Conservation (phyloP, 2,797 vertebrate genomes). For the Miichthys miiuy region DNA sequence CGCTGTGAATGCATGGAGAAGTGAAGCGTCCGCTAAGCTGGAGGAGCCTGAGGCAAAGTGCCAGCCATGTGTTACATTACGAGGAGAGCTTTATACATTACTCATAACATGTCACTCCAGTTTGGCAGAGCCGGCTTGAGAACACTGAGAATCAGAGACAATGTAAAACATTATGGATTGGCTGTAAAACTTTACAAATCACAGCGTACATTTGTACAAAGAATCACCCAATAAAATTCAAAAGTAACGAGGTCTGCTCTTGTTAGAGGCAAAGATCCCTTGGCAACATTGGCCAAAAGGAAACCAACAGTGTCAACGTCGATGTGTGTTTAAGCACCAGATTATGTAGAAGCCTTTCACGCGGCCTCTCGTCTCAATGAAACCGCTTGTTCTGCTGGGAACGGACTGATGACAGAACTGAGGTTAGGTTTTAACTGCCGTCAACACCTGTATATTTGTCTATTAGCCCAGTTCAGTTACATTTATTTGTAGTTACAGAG, state of each 20-base stretch:
- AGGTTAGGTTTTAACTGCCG: constrained; percentile 16
- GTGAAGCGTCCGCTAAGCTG: constrained; percentile 9
- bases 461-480: neutral
- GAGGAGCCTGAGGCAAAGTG: constrained; percentile 37
- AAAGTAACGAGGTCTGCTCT: constrained; percentile 40
- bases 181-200: constrained; percentile 34
- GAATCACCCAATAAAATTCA: constrained; percentile 39
- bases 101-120: constrained; percentile 27
- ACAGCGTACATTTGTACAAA: constrained; percentile 39
- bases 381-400: neutral
- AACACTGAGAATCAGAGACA: constrained; percentile 14
- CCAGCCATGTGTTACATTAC: constrained; percentile 45
- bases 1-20: neutral
- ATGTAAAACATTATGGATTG: constrained; percentile 24
- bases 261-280: constrained; percentile 29
- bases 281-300: neutral
- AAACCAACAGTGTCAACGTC: neutral
- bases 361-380: constrained; percentile 21
- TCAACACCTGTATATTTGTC: neutral
- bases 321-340: constrained; percentile 23
- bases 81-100: constrained; percentile 23
- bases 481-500: constrained; percentile 1
- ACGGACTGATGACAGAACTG: constrained; percentile 24
- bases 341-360: constrained; percentile 12
- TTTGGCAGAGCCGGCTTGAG: constrained; percentile 18